These are phyloP conservation scores for Ageneiosus marmoratus DNA, from an alignment of 2,113 vertebrate genomes.

Conservation along the genomic window DNA sequence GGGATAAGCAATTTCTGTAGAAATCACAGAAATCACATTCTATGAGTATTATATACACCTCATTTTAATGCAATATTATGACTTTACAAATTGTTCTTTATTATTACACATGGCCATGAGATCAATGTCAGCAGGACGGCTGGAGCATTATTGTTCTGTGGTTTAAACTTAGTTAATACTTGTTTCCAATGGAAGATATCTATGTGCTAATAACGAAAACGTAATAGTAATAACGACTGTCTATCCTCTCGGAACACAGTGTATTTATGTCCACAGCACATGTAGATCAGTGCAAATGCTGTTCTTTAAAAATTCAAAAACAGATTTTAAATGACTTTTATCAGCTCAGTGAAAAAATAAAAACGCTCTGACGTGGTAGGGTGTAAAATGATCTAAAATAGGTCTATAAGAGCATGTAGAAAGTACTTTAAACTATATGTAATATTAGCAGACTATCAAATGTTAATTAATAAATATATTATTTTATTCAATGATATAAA, in stretches of 20 bases:
- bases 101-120: background rate
- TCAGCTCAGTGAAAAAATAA: background rate
- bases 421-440: background rate
- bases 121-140: too few species aligned
- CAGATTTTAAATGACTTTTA: background rate
- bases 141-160: too few species aligned
- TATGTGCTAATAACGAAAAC: background rate
- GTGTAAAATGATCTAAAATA: background rate
- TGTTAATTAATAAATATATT: background rate
- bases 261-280: background rate
- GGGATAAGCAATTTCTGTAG: background rate
- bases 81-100: background rate
- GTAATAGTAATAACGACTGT: background rate
- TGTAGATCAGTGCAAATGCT: background rate
- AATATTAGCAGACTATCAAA: background rate
- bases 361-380: background rate
- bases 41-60: background rate
- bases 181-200: too few species aligned
- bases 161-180: too few species aligned
- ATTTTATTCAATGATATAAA: background rate
- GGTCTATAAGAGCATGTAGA: background rate
- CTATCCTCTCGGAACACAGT: background rate
- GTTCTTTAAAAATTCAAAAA: background rate
- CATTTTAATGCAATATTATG: background rate
- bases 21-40: background rate